Evolutionary conservation across 1,140 invertebrate genomes (phyloP).

Genomic region (Cataglyphis hispanica): DNA sequence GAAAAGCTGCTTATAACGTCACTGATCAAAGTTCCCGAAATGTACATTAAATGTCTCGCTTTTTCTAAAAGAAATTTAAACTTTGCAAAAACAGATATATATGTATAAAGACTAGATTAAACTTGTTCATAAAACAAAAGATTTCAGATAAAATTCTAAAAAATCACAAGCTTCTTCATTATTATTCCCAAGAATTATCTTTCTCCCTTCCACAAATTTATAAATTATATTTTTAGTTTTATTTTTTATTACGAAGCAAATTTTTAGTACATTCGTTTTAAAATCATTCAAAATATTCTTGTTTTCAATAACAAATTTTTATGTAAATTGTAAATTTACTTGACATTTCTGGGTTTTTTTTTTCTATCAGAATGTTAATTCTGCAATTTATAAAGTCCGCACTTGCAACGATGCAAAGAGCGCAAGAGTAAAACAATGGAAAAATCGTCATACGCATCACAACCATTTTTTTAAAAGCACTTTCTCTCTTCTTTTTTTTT

Average conservation of each 20-base stretch:
- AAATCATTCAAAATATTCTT: neutral
- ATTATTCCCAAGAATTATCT: no score
- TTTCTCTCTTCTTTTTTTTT: neutral
- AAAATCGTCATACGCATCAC: neutral
- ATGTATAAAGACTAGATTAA: neutral
- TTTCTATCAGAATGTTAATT: neutral
- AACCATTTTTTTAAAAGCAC: neutral
- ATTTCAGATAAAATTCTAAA: neutral
- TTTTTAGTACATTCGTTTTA: neutral
- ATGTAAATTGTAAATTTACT: neutral
- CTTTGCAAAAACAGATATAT: neutral
- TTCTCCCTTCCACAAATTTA: neutral
- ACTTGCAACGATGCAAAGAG: neutral
- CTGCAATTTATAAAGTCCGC: neutral
- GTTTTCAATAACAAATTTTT: neutral
- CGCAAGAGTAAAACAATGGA: neutral
- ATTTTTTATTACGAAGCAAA: neutral
- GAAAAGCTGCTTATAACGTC: constrained; percentile 70
- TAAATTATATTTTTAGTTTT: neutral
- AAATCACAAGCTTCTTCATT: neutral
- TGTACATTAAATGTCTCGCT: neutral
- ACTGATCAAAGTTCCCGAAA: constrained; percentile 68
- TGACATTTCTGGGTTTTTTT: neutral
- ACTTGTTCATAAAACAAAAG: neutral
- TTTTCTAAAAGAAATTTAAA: neutral